A percentile compares a stretch with the other conserved stretches of the same genome.
Conservation (phyloP, 2,113 vertebrate genomes). For the Chauna torquata region DNA sequence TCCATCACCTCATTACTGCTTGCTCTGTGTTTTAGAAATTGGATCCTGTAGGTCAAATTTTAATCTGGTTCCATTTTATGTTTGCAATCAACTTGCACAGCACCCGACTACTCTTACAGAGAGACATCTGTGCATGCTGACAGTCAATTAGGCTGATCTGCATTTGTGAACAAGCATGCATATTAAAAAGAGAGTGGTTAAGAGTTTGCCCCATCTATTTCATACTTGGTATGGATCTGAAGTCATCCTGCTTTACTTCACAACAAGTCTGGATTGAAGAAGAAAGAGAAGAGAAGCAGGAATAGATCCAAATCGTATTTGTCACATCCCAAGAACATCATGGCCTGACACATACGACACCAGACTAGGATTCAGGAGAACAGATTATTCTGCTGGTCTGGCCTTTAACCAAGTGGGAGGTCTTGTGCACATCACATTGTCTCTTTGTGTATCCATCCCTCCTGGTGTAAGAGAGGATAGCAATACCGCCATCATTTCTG, state of each 20-base stretch:
- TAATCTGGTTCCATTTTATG: conserved; percentile 17
- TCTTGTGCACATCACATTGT: background rate
- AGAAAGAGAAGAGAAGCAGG: background rate
- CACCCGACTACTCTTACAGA: background rate
- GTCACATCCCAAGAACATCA: background rate
- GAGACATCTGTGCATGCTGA: conserved; percentile 13
- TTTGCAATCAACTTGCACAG: background rate
- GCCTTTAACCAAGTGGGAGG: background rate
- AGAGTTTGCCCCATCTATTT: background rate
- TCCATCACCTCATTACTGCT: background rate
- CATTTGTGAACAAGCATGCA: background rate
- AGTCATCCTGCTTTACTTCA: background rate
- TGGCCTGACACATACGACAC: background rate
- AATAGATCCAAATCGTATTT: background rate
- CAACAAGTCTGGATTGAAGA: background rate
- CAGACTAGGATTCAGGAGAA: background rate
- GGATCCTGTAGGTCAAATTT: background rate
- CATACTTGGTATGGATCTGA: background rate
- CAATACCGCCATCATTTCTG: background rate
- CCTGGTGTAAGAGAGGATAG: background rate
- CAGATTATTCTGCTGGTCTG: background rate
- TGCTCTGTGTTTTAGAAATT: background rate
- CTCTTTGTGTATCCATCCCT: background rate
- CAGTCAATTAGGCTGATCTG: conserved; percentile 48
- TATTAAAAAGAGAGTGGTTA: background rate